Base-by-base conservation (phyloP, 2,113 vertebrate genomes). In the Odocoileus virginianus region DNA sequence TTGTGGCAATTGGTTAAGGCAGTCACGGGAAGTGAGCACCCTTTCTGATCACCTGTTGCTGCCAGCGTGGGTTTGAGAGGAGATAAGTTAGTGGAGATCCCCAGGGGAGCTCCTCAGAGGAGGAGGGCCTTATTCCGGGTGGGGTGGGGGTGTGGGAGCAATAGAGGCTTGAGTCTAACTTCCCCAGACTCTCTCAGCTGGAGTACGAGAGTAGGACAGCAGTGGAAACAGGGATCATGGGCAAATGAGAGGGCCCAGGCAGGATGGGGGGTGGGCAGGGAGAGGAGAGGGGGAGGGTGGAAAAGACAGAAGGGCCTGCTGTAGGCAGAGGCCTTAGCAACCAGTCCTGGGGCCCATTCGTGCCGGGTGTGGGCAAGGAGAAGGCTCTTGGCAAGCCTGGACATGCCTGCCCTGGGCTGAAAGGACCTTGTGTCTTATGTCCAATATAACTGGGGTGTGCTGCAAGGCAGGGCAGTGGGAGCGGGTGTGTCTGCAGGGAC, bases 71-170 rank as follows among this genome's bases (percentile, higher is more conserved):
- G 15, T 82, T 30, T 9, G 1, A 28, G 3, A n/a, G 25, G 16
- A 28, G 30, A 33, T n/a, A 28, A 54, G 60, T 27, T 43, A 33
- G 45, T 11, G 21, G 57, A 85, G 52, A 33, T 3, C 21, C 11
- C 81, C 5, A 12, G 79, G 82, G 57, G 45, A 36, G 40, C 7
- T 55, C 57, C 82, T 40, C 23, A 25, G 89, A 61, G 47, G 36
- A 86, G 57, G 13, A 30, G 12, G 85, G 30, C 47, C 8, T 19
- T 82, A 3, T 55, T 40, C 36, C 7, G 54, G 17, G 30, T 40
- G 16, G 1, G 33, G 13, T 33, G 13, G 25, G 45, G 2, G 6
- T n/a, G 14, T 30, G 7, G 6, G n/a, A 52, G 60, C 2, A 4
- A 25, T 14, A 47, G 11, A 36, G 27, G 19, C 55, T 57, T 19